These are phyloP conservation scores for Himalopsyche tibetana DNA, from an alignment of 2,888 invertebrate genomes.

Conservation along the genomic window DNA sequence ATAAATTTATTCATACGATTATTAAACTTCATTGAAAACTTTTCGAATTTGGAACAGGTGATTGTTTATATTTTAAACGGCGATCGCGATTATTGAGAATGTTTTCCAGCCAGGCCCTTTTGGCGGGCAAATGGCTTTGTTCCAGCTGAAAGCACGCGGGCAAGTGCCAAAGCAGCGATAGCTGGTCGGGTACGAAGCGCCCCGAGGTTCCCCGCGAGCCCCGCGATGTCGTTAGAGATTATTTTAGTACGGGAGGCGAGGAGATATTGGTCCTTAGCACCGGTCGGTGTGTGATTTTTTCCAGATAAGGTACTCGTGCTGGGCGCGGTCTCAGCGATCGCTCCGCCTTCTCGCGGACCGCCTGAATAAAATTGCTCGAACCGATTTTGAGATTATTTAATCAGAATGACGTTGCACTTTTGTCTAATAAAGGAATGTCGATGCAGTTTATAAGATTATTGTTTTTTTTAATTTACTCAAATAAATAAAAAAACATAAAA, in stretches of 20 bases:
- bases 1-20: neutral
- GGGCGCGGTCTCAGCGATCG: slow-evolving; percentile 39
- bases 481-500: too few relatives aligned
- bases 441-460: neutral
- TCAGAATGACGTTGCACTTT: slow-evolving; percentile 16
- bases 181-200: slow-evolving; percentile 66
- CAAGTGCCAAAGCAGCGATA: slow-evolving; percentile 66
- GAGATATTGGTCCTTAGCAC: slow-evolving; percentile 50
- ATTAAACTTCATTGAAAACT: neutral
- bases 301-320: slow-evolving; percentile 55
- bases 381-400: slow-evolving; percentile 4
- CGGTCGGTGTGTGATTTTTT: slow-evolving; percentile 52
- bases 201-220: slow-evolving; percentile 68
- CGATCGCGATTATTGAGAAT: neutral
- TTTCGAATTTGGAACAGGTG: slow-evolving; percentile 39
- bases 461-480: neutral
- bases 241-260: slow-evolving; percentile 42
- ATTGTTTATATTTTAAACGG: slow-evolving; percentile 41
- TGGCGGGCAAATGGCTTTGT: slow-evolving; percentile 52
- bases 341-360: slow-evolving; percentile 53
- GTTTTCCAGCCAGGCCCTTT: slow-evolving; percentile 42
- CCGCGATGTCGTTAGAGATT: slow-evolving; percentile 54
- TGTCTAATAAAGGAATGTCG: neutral
- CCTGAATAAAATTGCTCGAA: slow-evolving; percentile 15
- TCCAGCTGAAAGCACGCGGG: slow-evolving; percentile 57